Percentiles rank a stretch among this genome's conserved stretches.
These are phyloP conservation scores for Melanaphis sacchari DNA, from an alignment of 1,140 invertebrate species.

Conservation along the genomic window DNA sequence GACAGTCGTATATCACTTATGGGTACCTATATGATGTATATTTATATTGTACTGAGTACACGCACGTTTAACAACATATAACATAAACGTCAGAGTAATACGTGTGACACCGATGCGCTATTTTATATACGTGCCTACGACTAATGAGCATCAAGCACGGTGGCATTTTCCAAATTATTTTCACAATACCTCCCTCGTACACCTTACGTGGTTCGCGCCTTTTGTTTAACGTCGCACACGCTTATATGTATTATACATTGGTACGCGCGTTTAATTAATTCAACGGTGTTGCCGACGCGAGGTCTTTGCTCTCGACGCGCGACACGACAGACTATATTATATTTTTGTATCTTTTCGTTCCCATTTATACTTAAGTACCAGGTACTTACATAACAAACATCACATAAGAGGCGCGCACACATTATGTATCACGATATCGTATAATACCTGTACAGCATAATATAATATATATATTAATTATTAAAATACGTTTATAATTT, in stretches of 20 bases:
- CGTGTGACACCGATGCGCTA: neutral
- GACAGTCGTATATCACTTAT: neutral
- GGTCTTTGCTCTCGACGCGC: neutral
- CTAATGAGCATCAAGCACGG: neutral
- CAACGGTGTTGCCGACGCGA: neutral
- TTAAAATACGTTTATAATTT: slow-evolving; percentile 8
- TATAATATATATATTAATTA: slow-evolving; percentile 26
- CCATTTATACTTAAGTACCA: neutral
- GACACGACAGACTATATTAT: neutral
- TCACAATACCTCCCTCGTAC: neutral
- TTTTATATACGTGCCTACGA: neutral
- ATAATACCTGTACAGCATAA: neutral
- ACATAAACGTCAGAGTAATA: neutral
- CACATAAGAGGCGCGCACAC: neutral
- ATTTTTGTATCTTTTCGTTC: neutral
- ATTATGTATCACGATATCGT: neutral
- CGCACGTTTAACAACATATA: neutral
- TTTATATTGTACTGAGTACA: neutral
- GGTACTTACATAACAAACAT: neutral
- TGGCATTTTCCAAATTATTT: neutral
- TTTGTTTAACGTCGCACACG: neutral
- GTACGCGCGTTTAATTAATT: slow-evolving; percentile 38
- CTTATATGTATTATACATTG: neutral
- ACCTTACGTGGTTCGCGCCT: neutral
- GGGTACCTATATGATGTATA: neutral